These are phyloP conservation scores for Campoletis sonorensis DNA, from an alignment of 1,140 invertebrate genomes.

Conservation along the genomic window DNA sequence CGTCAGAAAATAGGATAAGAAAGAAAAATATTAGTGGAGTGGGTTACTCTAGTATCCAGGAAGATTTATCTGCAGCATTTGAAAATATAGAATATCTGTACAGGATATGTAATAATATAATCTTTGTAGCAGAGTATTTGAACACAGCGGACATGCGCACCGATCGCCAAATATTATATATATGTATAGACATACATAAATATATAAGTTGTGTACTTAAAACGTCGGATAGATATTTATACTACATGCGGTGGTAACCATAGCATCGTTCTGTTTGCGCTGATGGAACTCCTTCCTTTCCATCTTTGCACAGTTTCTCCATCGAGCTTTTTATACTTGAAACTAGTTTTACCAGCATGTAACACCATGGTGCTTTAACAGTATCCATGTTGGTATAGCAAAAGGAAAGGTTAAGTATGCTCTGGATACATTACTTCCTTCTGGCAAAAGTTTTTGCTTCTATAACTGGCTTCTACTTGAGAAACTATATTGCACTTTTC, in stretches of 20 bases:
- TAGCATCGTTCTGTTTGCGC: slow-evolving; percentile 46
- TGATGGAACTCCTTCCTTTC: slow-evolving; percentile 52
- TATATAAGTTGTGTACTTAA: neutral
- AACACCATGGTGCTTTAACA: neutral
- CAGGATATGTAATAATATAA: no score
- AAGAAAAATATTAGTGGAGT: neutral
- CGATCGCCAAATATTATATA: neutral
- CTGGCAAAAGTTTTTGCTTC: no score
- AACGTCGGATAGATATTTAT: neutral
- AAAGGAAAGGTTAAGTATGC: neutral
- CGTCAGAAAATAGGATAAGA: neutral
- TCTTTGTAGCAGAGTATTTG: no score
- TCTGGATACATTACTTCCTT: no score
- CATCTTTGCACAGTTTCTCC: slow-evolving; percentile 52
- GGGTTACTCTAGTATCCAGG: neutral
- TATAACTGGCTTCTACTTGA: no score
- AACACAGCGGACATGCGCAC: neutral
- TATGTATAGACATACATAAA: no score
- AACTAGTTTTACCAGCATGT: neutral
- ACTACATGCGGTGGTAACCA: neutral
- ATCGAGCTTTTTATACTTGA: slow-evolving; percentile 53
- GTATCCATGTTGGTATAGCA: neutral
- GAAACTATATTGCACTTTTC: neutral
- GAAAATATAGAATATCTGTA: neutral
- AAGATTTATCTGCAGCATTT: neutral